These are phyloP conservation scores for Drepana falcataria DNA, from an alignment of 2,888 invertebrate species.

Conservation along the genomic window DNA sequence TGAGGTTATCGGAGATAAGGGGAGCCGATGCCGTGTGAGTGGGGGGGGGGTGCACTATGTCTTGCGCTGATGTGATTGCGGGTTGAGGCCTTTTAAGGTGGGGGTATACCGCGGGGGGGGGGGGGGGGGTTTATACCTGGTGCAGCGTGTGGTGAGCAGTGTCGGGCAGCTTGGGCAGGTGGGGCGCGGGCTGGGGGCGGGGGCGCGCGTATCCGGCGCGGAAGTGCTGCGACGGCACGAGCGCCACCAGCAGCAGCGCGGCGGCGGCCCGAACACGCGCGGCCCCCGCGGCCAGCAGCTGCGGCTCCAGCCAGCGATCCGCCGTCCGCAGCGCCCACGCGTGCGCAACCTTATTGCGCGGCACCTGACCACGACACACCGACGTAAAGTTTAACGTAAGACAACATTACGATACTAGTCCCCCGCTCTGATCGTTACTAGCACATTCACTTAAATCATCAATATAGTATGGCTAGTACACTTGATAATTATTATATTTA, in stretches of 20 bases:
- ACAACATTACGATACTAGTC: too few species aligned
- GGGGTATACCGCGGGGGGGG: neutral
- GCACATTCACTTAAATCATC: too few species aligned
- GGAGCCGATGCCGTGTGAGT: too few species aligned
- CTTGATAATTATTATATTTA: too few species aligned
- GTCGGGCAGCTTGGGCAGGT: slow-evolving; percentile 53
- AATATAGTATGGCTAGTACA: too few species aligned
- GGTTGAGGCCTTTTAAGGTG: too few species aligned
- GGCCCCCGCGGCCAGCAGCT: slow-evolving; percentile 90
- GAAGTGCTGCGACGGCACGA: slow-evolving; percentile 94
- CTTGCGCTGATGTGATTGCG: too few species aligned
- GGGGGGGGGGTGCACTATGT: too few species aligned
- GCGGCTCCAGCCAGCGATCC: slow-evolving; percentile 94
- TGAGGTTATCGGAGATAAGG: too few species aligned
- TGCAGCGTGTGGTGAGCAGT: slow-evolving; percentile 78
- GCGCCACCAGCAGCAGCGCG: slow-evolving; percentile 90
- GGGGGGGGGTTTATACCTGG: slow-evolving; percentile 42
- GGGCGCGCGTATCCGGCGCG: slow-evolving; percentile 89
- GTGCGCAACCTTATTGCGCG: slow-evolving; percentile 93
- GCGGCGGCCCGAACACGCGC: slow-evolving; percentile 92
- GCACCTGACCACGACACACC: too few species aligned
- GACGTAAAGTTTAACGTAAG: too few species aligned
- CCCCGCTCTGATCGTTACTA: too few species aligned
- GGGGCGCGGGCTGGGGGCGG: slow-evolving; percentile 71
- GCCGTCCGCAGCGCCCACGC: slow-evolving; percentile 95